Percentiles rank a stretch among this genome's conserved stretches.
Evolutionary conservation across 2,113 vertebrate species (phyloP).

Genomic region (Datnioides undecimradiatus): DNA sequence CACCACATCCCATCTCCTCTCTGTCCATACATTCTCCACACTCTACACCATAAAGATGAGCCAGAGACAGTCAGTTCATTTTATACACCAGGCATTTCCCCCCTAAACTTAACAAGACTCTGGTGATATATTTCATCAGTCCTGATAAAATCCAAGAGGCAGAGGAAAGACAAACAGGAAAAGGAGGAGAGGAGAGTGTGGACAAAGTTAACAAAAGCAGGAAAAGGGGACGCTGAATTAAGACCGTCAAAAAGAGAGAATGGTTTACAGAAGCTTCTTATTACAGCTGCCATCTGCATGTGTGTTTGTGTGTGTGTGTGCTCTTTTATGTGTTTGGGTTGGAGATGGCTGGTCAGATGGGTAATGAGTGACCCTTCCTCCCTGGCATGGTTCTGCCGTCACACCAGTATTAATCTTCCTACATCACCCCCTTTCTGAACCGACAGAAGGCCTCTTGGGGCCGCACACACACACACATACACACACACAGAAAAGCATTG

Average conservation of each 20-base stretch:
- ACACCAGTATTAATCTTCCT: constrained; percentile 78
- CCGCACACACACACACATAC: not conserved
- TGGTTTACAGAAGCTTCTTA: constrained; percentile 48
- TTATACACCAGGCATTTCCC: constrained; percentile 46
- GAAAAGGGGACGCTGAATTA: constrained; percentile 20
- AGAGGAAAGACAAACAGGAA: constrained; percentile 50
- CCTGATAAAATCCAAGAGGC: constrained; percentile 38
- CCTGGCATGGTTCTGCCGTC: constrained; percentile 72
- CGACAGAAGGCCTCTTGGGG: constrained; percentile 69
- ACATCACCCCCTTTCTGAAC: constrained; percentile 58
- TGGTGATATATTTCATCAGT: constrained; percentile 44
- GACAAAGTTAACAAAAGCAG: constrained; percentile 43
- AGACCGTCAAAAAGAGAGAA: constrained; percentile 15
- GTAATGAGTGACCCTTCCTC: constrained; percentile 80
- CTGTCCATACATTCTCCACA: constrained; percentile 50
- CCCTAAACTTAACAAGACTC: constrained; percentile 44
- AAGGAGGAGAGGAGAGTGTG: constrained; percentile 34
- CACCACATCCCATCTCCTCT: constrained; percentile 63
- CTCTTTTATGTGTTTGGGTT: constrained; percentile 38
- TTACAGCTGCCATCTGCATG: constrained; percentile 43
- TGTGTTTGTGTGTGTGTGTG: constrained; percentile 9
- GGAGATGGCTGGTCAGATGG: constrained; percentile 73
- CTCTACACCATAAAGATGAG: constrained; percentile 60
- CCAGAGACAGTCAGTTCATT: constrained; percentile 58
- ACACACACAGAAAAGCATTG: constrained; percentile 52